Conservation (phyloP, 2,113 vertebrate genomes). For the Hippoglossus stenolepis region DNA sequence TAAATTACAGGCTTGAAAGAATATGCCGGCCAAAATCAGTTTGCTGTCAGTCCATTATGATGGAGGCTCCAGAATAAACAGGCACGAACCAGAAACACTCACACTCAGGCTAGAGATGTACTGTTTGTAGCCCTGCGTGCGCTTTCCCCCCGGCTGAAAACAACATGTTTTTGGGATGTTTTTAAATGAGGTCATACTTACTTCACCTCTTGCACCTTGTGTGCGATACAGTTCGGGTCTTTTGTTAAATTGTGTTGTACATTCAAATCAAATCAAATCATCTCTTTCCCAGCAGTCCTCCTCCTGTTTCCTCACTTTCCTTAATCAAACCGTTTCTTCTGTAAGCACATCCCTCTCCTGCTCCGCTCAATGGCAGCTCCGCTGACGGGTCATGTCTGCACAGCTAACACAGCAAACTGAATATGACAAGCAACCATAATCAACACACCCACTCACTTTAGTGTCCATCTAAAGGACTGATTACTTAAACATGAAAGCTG, state of each 20-base stretch:
- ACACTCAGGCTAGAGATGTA: neutral
- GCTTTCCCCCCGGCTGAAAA: neutral
- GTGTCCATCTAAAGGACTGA: slow-evolving; percentile 43
- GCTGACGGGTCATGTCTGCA: slow-evolving; percentile 48
- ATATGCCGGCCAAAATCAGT: slow-evolving; percentile 16
- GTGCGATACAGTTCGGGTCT: neutral
- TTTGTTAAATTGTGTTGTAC: slow-evolving; percentile 59
- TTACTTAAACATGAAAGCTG: slow-evolving; percentile 57
- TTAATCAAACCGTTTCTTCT: slow-evolving; percentile 49
- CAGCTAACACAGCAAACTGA: slow-evolving; percentile 56
- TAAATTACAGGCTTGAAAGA: slow-evolving; percentile 59
- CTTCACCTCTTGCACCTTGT: slow-evolving; percentile 10
- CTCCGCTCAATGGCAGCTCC: slow-evolving; percentile 48
- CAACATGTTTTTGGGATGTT: slow-evolving; percentile 24
- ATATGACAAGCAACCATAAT: slow-evolving; percentile 64
- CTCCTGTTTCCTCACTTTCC: slow-evolving; percentile 54
- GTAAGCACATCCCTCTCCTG: slow-evolving; percentile 52
- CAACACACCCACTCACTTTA: slow-evolving; percentile 53
- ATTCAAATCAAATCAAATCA: slow-evolving; percentile 57
- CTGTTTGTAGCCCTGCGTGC: neutral
- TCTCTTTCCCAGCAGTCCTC: slow-evolving; percentile 39
- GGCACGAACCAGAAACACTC: slow-evolving; percentile 28
- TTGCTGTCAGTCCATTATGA: slow-evolving; percentile 29
- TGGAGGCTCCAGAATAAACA: slow-evolving; percentile 38
- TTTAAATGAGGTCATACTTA: slow-evolving; percentile 7